Base-by-base conservation (phyloP, 2,797 vertebrate species). In the Distichodus sexfasciatus region DNA sequence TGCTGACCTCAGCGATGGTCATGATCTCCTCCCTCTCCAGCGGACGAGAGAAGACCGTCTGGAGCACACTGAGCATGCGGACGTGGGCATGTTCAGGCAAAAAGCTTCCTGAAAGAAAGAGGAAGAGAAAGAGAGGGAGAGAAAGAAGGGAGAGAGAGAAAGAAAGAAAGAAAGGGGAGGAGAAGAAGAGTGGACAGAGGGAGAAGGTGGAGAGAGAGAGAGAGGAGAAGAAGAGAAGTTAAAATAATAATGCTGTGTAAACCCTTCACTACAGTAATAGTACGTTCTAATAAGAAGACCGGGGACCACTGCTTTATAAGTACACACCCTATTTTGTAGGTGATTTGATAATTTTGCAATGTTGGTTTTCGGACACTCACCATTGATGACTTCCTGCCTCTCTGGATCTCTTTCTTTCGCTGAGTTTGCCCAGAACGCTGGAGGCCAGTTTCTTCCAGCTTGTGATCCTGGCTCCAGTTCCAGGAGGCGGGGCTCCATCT, bases 301-400 rank as follows among this genome's bases (percentile, higher is more conserved):
- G 15, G 9, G 28, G n/a, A 31, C 55, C 2, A 6, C 24, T 11
- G 19, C 12, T 24, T 28, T 21, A n/a, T n/a, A n/a, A n/a, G n/a
- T n/a, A n/a, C n/a, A n/a, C n/a, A n/a, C n/a, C n/a, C n/a, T n/a
- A n/a, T n/a, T n/a, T n/a, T n/a, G n/a, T n/a, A n/a, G n/a, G n/a
- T n/a, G n/a, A n/a, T n/a, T n/a, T n/a, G n/a, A n/a, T n/a, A n/a
- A n/a, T n/a, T n/a, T n/a, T n/a, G n/a, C n/a, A n/a, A 9, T 7
- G 15, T 2, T 29, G n/a, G 3, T 43, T 9, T 44, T 11, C 29
- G 10, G 29, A 50, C 66, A 74, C 91, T 83, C 81, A 96, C 95
- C 95, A 0, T 94, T 97, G 76, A 97, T 95, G 75, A 97, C 93
- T 76, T 96, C 95, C 72, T 97, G 95, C 74, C 94, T 90, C 84